phyloP scores from a whole-genome alignment of 2,888 invertebrate species.

The Bursaphelenchus okinawaensis region DNA sequence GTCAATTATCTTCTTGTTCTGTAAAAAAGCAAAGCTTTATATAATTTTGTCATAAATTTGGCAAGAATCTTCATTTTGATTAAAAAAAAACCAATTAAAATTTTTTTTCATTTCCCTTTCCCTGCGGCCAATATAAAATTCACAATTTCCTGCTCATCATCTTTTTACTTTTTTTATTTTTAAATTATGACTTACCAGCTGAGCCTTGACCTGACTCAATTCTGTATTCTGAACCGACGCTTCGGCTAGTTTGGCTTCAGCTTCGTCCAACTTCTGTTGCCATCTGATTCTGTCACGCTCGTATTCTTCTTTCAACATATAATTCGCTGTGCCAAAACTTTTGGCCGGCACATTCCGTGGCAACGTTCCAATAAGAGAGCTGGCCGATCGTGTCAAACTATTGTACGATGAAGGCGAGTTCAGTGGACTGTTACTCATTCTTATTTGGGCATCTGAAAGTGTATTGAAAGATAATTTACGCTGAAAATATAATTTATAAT shows the following conservation, averaged over 20 bases:
- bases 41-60: no score
- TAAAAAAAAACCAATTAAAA: conserved; percentile 4
- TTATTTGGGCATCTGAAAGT: neutral
- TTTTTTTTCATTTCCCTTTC: no score
- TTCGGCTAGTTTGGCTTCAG: conserved; percentile 44
- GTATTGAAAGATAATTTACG: no score
- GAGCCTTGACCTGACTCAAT: conserved; percentile 48
- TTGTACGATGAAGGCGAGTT: neutral
- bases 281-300: conserved; percentile 50
- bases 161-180: neutral
- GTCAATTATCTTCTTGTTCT: conserved; percentile 57
- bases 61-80: no score
- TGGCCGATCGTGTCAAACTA: neutral
- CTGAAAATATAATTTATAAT: no score
- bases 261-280: conserved; percentile 48
- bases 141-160: no score
- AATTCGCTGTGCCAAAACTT: neutral
- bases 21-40: conserved; percentile 15
- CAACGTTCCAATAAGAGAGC: neutral
- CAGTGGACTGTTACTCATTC: neutral
- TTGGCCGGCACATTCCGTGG: neutral
- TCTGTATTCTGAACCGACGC: conserved; percentile 46
- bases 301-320: conserved; percentile 41
- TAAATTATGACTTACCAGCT: conserved; percentile 37
- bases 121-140: no score